Percentiles rank a stretch among this genome's conserved stretches.
phyloP scores from a whole-genome alignment of 2,797 vertebrate genomes.

The Lophotriccus pileatus region DNA sequence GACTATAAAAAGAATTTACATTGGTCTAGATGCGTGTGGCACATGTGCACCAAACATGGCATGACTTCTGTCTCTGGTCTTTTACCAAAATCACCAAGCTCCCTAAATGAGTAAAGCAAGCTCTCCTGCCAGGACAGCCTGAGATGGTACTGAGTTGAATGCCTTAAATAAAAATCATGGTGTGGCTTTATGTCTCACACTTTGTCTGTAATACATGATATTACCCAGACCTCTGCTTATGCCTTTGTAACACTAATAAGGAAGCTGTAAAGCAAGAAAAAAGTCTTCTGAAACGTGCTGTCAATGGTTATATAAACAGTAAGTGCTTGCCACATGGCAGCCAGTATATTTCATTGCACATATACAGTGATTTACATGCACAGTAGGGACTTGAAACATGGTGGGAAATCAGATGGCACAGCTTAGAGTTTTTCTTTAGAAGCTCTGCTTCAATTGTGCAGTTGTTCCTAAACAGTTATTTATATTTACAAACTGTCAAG shows the following conservation, averaged over 20 bases:
- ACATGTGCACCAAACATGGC: not conserved
- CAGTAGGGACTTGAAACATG: not conserved
- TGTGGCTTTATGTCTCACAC: not conserved
- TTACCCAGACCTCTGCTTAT: not conserved
- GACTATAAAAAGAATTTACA: not conserved
- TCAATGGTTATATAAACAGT: not conserved
- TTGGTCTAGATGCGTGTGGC: not conserved
- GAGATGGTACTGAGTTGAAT: not conserved
- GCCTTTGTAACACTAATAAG: not conserved
- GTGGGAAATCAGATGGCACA: not conserved
- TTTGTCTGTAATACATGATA: not conserved
- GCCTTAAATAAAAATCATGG: not conserved
- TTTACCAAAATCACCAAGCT: not conserved
- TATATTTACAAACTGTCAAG: not conserved
- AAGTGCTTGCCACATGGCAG: not conserved
- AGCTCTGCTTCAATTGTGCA: not conserved
- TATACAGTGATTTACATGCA: not conserved
- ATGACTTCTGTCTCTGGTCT: not conserved
- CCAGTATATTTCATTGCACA: not conserved
- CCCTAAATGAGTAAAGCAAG: not conserved
- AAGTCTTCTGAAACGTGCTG: not conserved
- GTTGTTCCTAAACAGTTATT: not conserved
- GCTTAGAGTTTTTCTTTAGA: not conserved
- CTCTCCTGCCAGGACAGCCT: not conserved
- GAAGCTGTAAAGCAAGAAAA: not conserved